A percentile compares a stretch with the other conserved stretches of the same genome.
Conservation (phyloP, 92 coral and sea anemone genomes). For the Parazoanthus atlanticus region DNA sequence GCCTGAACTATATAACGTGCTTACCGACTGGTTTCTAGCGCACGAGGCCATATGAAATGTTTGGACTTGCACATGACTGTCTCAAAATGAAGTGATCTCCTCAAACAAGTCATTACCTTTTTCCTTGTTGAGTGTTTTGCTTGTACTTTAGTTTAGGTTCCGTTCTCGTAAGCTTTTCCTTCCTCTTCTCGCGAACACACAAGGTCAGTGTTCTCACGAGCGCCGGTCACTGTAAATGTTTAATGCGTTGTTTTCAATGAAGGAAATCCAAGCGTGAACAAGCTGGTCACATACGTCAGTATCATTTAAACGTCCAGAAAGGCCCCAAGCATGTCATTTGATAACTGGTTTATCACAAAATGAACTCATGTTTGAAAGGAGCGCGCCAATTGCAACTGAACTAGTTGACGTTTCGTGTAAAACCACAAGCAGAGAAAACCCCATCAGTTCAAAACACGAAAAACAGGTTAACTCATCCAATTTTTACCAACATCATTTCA, state of each 20-base stretch:
- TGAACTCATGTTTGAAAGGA: background rate
- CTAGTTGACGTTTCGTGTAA: background rate
- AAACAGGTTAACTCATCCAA: no score
- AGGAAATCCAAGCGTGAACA: conserved; percentile 25
- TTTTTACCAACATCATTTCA: no score
- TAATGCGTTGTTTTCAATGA: conserved; percentile 9
- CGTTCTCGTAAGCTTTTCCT: background rate
- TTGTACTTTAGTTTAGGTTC: background rate
- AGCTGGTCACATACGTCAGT: background rate
- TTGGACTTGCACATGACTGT: background rate
- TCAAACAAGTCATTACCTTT: background rate
- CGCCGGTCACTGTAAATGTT: conserved; percentile 16
- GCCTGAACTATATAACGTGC: background rate
- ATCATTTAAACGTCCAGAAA: background rate
- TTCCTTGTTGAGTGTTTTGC: background rate
- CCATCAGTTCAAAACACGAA: background rate
- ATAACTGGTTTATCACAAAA: background rate
- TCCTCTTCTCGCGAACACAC: conserved; percentile 11
- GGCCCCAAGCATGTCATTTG: background rate
- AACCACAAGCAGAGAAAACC: background rate
- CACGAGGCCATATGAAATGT: conserved; percentile 6
- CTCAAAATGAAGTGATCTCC: background rate
- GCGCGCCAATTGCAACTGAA: background rate
- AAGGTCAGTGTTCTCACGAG: conserved; percentile 10
- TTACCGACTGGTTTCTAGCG: background rate